These are phyloP conservation scores for Drosophila dives DNA, from an alignment of 2,888 invertebrate species.

Conservation along the genomic window DNA sequence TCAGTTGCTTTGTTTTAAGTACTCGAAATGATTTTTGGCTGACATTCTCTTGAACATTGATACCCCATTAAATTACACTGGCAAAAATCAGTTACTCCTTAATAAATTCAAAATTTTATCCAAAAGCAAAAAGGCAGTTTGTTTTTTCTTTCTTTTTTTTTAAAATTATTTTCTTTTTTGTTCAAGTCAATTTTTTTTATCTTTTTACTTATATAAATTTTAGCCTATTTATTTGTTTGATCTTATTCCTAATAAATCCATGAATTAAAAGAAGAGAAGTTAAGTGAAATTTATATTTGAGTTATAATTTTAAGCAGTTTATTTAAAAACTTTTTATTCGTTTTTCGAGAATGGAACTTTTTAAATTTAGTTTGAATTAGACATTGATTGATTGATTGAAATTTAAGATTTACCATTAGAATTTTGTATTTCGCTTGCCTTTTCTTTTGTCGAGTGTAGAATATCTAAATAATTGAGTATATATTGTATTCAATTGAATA, in stretches of 20 bases:
- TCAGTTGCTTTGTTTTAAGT: conserved; percentile 56
- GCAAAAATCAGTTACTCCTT: background rate
- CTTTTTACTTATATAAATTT: background rate
- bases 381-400: rapidly evolving
- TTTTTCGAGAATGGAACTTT: background rate
- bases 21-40: conserved; percentile 48
- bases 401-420: background rate
- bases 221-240: no score
- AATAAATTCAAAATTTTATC: background rate
- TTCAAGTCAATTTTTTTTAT: background rate
- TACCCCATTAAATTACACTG: conserved; percentile 3
- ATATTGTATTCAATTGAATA: conserved; percentile 1
- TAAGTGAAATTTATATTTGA: background rate
- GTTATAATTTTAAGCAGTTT: no score
- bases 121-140: background rate
- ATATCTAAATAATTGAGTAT: conserved; percentile 3
- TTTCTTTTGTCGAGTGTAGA: background rate
- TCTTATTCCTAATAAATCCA: background rate
- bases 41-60: conserved; percentile 22
- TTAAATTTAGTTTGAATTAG: background rate
- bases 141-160: background rate
- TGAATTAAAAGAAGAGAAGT: background rate
- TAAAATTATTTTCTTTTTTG: background rate
- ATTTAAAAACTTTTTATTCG: background rate
- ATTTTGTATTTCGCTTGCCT: background rate